Percentiles rank a stretch among this genome's conserved stretches.
Conservation (phyloP, 2,113 vertebrate genomes). For the rabbit (Oryctolagus cuniculus) region DNA sequence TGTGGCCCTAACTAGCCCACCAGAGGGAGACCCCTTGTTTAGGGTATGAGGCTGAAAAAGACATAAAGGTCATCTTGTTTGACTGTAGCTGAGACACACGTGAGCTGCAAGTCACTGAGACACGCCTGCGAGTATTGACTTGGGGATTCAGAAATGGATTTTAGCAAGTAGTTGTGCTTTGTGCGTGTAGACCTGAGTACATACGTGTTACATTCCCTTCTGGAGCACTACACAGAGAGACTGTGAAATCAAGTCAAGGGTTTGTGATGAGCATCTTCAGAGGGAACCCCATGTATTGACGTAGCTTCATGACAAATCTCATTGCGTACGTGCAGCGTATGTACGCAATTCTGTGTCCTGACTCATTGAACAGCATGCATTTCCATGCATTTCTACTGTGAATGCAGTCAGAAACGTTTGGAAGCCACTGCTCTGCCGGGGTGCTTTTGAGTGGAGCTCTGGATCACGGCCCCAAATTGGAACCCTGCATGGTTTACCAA, state of each 20-base stretch:
- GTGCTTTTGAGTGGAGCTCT: neutral
- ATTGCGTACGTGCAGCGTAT: neutral
- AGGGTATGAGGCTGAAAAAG: neutral
- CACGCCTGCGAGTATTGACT: neutral
- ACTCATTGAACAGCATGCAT: fast-evolving
- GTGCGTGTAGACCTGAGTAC: fast-evolving
- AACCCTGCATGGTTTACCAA: neutral
- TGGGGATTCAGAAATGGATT: neutral
- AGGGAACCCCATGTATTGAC: neutral
- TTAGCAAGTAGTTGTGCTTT: neutral
- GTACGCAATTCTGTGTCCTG: neutral
- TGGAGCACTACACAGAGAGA: neutral
- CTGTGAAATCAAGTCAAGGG: neutral
- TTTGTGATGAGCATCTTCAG: neutral
- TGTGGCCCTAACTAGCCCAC: neutral
- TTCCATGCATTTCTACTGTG: neutral
- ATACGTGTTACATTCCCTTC: neutral
- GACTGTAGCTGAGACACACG: neutral
- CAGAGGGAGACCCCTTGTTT: neutral
- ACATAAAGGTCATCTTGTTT: neutral
- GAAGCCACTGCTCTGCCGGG: neutral
- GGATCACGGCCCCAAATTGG: neutral
- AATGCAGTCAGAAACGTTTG: neutral
- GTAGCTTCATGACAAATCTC: neutral
- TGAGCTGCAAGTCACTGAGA: neutral